These are phyloP conservation scores for Arctocebus calabarensis DNA, from an alignment of 2,797 vertebrate species.

Conservation along the genomic window DNA sequence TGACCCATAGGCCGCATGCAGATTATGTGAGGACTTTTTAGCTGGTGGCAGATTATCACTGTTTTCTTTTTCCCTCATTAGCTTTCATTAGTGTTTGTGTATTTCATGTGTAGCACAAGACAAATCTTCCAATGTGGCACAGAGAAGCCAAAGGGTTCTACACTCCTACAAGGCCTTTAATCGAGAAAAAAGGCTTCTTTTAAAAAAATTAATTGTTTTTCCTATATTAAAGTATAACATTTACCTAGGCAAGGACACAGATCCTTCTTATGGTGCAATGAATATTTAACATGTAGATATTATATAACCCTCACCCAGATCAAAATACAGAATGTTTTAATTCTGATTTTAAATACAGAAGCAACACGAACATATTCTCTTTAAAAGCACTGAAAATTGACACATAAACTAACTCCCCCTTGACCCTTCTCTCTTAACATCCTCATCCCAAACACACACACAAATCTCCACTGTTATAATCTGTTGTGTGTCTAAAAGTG, in stretches of 20 bases:
- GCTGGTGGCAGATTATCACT: too few species aligned
- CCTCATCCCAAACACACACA: background rate
- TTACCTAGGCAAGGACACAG: background rate
- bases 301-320: background rate
- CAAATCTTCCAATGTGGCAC: too few species aligned
- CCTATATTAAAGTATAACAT: background rate
- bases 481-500: background rate
- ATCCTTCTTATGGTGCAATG: background rate
- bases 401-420: background rate
- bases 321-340: constrained; percentile 31
- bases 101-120: too few species aligned
- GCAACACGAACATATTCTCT: background rate
- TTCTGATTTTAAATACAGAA: constrained; percentile 17
- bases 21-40: too few species aligned
- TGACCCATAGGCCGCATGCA: too few species aligned
- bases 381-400: background rate
- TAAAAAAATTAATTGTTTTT: background rate
- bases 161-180: background rate
- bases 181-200: background rate
- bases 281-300: constrained; percentile 4
- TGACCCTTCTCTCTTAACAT: background rate
- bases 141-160: too few species aligned
- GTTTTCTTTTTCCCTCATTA: too few species aligned
- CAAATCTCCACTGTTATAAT: background rate
- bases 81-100: too few species aligned